Percentiles rank a stretch among this genome's conserved stretches.
phyloP scores from a whole-genome alignment of 2,888 invertebrate genomes.

The Heliconius aoede region DNA sequence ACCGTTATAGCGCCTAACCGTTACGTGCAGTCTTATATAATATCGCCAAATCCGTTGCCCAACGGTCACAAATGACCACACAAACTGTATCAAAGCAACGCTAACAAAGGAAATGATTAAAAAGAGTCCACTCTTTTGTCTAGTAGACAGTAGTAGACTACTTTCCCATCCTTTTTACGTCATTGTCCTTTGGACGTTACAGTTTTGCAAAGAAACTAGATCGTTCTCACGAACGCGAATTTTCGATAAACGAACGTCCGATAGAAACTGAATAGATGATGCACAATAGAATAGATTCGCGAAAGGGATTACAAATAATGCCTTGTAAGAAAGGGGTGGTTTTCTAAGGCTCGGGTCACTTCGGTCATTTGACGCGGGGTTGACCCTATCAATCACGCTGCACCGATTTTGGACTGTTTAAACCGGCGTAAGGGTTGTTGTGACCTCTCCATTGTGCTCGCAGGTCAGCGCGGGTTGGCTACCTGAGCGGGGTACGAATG shows the following conservation, averaged over 20 bases:
- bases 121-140: slow-evolving; percentile 80
- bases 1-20: slow-evolving; percentile 56
- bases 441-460: slow-evolving; percentile 66
- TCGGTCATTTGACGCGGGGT: slow-evolving; percentile 73
- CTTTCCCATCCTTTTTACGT: slow-evolving; percentile 68
- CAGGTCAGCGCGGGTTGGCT: slow-evolving; percentile 78
- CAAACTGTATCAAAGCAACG: slow-evolving; percentile 74
- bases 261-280: slow-evolving; percentile 67
- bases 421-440: slow-evolving; percentile 77
- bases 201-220: slow-evolving; percentile 82
- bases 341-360: slow-evolving; percentile 75
- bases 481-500: slow-evolving; percentile 69
- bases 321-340: slow-evolving; percentile 79
- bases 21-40: slow-evolving; percentile 69
- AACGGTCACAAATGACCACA: slow-evolving; percentile 77
- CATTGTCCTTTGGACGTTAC: slow-evolving; percentile 71
- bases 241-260: slow-evolving; percentile 75
- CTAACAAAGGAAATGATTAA: slow-evolving; percentile 79
- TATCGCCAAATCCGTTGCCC: slow-evolving; percentile 79
- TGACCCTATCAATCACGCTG: slow-evolving; percentile 83
- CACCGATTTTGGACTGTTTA: slow-evolving; percentile 80
- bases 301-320: slow-evolving; percentile 84
- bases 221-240: slow-evolving; percentile 81
- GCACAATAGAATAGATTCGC: slow-evolving; percentile 84
- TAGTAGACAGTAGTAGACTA: slow-evolving; percentile 71